phyloP scores from a whole-genome alignment of 2,888 invertebrate genomes.

The Sphecodes monilicornis region DNA sequence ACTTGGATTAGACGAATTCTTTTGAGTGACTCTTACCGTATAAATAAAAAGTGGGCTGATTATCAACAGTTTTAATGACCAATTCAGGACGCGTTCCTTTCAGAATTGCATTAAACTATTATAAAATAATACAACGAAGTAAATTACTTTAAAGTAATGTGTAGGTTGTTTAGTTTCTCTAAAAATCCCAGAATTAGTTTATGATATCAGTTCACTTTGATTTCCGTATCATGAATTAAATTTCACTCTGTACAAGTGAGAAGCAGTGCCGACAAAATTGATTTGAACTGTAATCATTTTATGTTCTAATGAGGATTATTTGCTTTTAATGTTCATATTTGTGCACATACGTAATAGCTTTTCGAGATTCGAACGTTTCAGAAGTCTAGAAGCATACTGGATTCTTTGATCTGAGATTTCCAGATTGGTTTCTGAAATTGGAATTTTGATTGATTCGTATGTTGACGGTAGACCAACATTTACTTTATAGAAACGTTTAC shows the following conservation, averaged over 20 bases:
- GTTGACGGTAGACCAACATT: background rate
- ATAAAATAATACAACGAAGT: no score
- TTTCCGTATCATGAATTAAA: background rate
- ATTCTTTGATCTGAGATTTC: conserved; percentile 29
- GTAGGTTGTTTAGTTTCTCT: no score
- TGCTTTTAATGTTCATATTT: background rate
- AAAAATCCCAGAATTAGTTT: no score
- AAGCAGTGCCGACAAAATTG: background rate
- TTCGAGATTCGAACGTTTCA: background rate
- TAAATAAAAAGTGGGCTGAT: no score
- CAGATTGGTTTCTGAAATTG: conserved; percentile 26
- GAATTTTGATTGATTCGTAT: conserved; percentile 23
- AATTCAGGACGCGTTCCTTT: no score
- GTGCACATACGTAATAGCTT: background rate
- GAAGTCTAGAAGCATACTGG: conserved; percentile 19
- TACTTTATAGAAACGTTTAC: background rate
- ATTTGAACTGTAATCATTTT: background rate
- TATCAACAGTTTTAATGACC: no score
- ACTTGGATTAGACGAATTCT: no score
- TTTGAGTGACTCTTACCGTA: no score
- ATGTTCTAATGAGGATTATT: background rate
- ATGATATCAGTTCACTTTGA: no score
- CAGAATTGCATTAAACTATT: no score
- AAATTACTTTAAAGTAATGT: no score
- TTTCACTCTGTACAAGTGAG: background rate